Evolutionary conservation across 2,888 invertebrate species (phyloP).

Genomic region (Harmothoe impar): DNA sequence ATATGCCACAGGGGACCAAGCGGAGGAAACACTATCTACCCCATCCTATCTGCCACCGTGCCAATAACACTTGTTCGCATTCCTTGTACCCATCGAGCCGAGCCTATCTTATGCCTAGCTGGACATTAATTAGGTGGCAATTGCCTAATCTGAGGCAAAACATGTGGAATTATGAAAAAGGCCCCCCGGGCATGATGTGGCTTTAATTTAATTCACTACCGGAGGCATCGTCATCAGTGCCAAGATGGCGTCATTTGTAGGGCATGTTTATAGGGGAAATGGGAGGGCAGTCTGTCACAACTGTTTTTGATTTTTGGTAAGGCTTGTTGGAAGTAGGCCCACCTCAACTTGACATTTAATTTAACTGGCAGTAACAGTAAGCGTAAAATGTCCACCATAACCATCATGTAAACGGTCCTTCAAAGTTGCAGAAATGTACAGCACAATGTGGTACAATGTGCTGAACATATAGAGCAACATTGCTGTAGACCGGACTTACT

Average conservation of each 20-base stretch:
- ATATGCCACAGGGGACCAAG: too few relatives aligned
- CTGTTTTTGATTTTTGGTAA: neutral
- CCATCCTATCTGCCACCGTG: neutral
- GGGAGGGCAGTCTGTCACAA: neutral
- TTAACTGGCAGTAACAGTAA: neutral
- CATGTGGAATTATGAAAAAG: conserved; percentile 40
- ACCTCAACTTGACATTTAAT: neutral
- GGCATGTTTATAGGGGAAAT: neutral
- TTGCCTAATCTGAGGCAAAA: conserved; percentile 49
- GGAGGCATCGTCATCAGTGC: conserved; percentile 3
- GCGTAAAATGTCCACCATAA: neutral
- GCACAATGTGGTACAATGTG: too few relatives aligned
- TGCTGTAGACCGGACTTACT: too few relatives aligned
- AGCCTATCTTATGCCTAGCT: neutral
- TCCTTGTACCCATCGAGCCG: neutral
- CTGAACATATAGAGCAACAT: too few relatives aligned
- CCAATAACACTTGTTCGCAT: neutral
- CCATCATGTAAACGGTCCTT: neutral
- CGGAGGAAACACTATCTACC: too few relatives aligned
- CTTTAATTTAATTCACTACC: neutral
- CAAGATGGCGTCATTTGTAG: neutral
- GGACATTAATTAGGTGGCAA: conserved; percentile 52
- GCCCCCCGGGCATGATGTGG: neutral
- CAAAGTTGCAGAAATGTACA: neutral
- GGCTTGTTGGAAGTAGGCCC: neutral